A percentile compares a stretch with the other conserved stretches of the same genome.
phyloP scores from a whole-genome alignment of 2,888 invertebrate species.

The Chrysolina oricalcia region DNA sequence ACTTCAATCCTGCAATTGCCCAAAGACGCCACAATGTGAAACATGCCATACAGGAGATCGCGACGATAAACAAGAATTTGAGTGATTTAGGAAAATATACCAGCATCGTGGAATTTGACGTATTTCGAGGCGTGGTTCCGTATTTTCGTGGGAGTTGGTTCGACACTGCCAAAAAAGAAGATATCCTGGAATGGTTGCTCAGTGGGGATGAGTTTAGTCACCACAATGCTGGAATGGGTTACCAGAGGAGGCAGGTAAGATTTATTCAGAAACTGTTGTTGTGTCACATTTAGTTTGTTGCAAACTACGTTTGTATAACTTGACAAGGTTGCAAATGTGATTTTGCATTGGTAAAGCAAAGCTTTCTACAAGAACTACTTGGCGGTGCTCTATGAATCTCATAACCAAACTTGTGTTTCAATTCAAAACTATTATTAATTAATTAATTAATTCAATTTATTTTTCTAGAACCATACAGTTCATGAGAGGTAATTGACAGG shows the following conservation, averaged over 20 bases:
- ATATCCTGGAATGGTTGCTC: conserved; percentile 59
- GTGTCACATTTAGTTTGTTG: too few species aligned
- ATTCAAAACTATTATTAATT: too few species aligned
- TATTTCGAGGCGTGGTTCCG: conserved; percentile 57
- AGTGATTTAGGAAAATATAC: conserved; percentile 66
- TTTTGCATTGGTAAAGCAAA: too few species aligned
- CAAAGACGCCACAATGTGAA: conserved; percentile 43
- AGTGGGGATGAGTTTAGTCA: conserved; percentile 20
- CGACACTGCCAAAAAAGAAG: conserved; percentile 45
- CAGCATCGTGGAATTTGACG: conserved; percentile 60
- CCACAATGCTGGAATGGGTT: background rate
- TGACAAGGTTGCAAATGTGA: too few species aligned
- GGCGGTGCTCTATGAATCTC: too few species aligned
- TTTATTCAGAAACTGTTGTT: background rate
- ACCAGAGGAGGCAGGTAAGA: background rate
- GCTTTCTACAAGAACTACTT: too few species aligned
- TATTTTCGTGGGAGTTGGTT: conserved; percentile 69
- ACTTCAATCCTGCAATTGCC: conserved; percentile 36
- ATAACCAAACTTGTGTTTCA: too few species aligned
- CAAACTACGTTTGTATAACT: too few species aligned
- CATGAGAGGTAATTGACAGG: too few species aligned
- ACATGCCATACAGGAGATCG: conserved; percentile 38
- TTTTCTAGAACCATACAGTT: too few species aligned
- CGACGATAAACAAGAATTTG: conserved; percentile 49
- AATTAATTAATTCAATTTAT: too few species aligned